Conservation (phyloP, 2,888 invertebrate species). For the Dasysyrphus albostriatus region DNA sequence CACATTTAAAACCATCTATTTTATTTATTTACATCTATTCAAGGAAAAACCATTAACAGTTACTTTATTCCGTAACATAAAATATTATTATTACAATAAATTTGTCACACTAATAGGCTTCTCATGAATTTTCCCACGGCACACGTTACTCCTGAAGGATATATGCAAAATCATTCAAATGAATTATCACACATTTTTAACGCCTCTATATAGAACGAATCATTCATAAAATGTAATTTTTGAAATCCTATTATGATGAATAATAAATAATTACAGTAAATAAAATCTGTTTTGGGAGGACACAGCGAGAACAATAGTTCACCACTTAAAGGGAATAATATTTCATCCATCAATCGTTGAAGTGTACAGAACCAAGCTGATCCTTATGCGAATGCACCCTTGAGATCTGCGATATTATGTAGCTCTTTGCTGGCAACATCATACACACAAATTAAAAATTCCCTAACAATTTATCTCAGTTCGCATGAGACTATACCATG, state of each 20-base stretch:
- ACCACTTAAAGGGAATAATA: constrained; percentile 54
- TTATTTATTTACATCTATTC: neutral
- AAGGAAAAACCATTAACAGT: neutral
- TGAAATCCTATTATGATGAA: constrained; percentile 35
- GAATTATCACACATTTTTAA: constrained; percentile 39
- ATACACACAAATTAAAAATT: constrained; percentile 6
- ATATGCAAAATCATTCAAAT: constrained; percentile 30
- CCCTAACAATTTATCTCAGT: constrained; percentile 9
- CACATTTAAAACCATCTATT: too few relatives aligned
- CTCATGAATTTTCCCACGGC: constrained; percentile 10
- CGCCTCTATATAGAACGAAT: constrained; percentile 40
- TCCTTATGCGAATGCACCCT: constrained; percentile 22
- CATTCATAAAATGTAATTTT: constrained; percentile 47
- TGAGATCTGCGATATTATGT: neutral
- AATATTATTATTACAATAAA: neutral
- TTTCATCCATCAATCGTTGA: constrained; percentile 43
- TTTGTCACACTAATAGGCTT: constrained; percentile 6
- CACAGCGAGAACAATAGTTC: constrained; percentile 10
- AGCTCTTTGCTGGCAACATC: constrained; percentile 13
- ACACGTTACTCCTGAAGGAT: neutral
- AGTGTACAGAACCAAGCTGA: neutral
- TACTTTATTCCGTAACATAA: neutral
- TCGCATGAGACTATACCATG: constrained; percentile 15
- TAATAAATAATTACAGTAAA: constrained; percentile 64
- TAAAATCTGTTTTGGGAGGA: constrained; percentile 25